These are phyloP conservation scores for Campoletis sonorensis DNA, from an alignment of 1,140 invertebrate genomes.

Conservation along the genomic window DNA sequence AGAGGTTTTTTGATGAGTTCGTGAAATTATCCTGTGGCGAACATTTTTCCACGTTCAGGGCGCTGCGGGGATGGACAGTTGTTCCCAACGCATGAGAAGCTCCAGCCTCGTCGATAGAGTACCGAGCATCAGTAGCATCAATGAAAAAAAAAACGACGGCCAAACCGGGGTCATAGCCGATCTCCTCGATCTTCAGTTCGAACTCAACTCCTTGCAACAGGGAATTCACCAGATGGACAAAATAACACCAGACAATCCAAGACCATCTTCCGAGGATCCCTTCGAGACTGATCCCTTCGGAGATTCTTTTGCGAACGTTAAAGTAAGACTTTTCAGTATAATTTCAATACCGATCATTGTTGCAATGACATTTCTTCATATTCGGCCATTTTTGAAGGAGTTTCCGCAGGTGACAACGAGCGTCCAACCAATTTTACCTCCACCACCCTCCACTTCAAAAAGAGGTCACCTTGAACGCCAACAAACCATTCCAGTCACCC, in stretches of 20 bases:
- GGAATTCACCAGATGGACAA: slow-evolving; percentile 92
- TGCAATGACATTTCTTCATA: too few species aligned
- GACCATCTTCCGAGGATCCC: slow-evolving; percentile 78
- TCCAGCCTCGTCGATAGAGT: slow-evolving; percentile 65
- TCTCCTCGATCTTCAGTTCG: slow-evolving; percentile 94
- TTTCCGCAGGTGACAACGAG: slow-evolving; percentile 40
- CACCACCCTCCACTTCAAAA: slow-evolving; percentile 80
- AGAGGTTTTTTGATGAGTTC: not conserved
- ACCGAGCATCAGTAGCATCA: slow-evolving; percentile 45
- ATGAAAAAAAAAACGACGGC: slow-evolving; percentile 69
- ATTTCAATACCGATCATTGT: not conserved
- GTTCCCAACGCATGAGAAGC: slow-evolving; percentile 64
- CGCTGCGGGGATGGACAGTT: slow-evolving; percentile 69
- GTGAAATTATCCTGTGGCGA: not conserved
- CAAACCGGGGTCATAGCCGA: slow-evolving; percentile 82
- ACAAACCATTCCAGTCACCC: slow-evolving; percentile 67
- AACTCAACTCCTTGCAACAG: slow-evolving; percentile 92
- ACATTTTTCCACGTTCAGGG: slow-evolving; percentile 60
- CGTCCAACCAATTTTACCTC: slow-evolving; percentile 78
- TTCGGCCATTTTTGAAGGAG: not conserved
- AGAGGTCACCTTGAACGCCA: slow-evolving; percentile 70
- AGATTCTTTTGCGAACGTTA: slow-evolving; percentile 86
- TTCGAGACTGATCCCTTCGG: slow-evolving; percentile 84
- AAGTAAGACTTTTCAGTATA: slow-evolving; percentile 73
- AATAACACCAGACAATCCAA: slow-evolving; percentile 85